Conservation (phyloP, 2,888 invertebrate species). For the Lordiphosa fenestrarum region DNA sequence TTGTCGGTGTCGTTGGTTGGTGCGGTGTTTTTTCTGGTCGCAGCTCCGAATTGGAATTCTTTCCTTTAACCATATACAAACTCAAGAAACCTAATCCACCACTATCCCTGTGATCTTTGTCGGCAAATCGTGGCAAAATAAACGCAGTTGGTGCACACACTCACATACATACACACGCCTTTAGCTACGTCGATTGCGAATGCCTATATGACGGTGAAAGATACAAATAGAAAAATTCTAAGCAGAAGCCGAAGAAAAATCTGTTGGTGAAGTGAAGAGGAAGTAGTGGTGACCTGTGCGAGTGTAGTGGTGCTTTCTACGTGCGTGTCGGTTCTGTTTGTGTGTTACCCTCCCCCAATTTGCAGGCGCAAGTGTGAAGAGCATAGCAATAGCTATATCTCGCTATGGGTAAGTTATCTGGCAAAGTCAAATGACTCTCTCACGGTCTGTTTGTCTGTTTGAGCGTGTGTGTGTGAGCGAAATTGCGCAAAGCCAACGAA, state of each 20-base stretch:
- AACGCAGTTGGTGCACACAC: constrained; percentile 12
- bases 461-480: constrained; percentile 37
- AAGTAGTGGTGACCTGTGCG: constrained; percentile 71
- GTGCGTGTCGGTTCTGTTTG: constrained; percentile 30
- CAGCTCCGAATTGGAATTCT: constrained; percentile 50
- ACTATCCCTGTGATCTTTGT: constrained; percentile 53
- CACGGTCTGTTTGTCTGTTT: constrained; percentile 15
- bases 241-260: constrained; percentile 55
- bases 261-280: constrained; percentile 59
- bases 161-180: constrained; percentile 20
- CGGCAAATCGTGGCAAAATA: constrained; percentile 33
- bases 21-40: constrained; percentile 57
- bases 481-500: constrained; percentile 64
- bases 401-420: constrained; percentile 69
- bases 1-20: constrained; percentile 16
- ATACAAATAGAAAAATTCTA: constrained; percentile 66
- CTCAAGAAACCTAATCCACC: constrained; percentile 20
- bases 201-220: constrained; percentile 52
- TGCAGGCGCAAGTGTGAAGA: constrained; percentile 69
- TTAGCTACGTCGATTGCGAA: constrained; percentile 65
- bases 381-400: constrained; percentile 67
- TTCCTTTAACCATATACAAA: constrained; percentile 34
- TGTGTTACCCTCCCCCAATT: constrained; percentile 68
- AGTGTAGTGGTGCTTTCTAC: constrained; percentile 51
- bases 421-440: constrained; percentile 32